These are phyloP conservation scores for Cinclus cinclus DNA, from an alignment of 2,113 vertebrate species.

Conservation along the genomic window DNA sequence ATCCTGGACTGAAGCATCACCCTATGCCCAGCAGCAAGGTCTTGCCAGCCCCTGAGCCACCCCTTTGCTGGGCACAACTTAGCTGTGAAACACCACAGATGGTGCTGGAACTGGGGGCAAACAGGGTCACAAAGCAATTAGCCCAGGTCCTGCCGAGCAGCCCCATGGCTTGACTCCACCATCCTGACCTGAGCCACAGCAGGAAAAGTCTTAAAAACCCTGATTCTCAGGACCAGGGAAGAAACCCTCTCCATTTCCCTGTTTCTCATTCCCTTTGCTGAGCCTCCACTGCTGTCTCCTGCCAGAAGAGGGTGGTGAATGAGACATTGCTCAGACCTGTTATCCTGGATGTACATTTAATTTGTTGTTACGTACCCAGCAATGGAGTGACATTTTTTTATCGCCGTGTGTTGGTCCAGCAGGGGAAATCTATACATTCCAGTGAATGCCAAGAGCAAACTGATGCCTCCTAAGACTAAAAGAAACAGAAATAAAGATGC, in stretches of 20 bases:
- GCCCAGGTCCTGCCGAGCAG: neutral
- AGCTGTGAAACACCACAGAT: neutral
- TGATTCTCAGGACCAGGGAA: neutral
- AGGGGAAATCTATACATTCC: neutral
- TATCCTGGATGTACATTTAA: neutral
- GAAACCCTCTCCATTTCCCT: neutral
- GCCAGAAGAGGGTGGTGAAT: neutral
- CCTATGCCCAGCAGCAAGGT: neutral
- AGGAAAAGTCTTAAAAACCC: neutral
- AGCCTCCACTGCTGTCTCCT: neutral
- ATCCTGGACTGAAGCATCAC: rapidly evolving
- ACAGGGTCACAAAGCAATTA: neutral
- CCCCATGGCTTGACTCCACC: rapidly evolving
- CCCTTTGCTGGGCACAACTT: neutral
- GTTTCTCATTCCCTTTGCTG: neutral
- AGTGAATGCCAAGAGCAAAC: neutral
- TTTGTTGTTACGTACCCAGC: neutral
- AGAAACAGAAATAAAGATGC: neutral
- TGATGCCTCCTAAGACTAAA: neutral
- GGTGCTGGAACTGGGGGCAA: neutral
- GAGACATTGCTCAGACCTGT: neutral
- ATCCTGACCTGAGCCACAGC: neutral
- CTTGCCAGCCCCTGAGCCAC: neutral
- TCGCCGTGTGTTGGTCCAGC: neutral
- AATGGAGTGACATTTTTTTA: neutral